Evolutionary conservation across 2,113 vertebrate species (phyloP), one percentile per base, ranked within the genome.

Genomic region (Regulus satrapa): DNA sequence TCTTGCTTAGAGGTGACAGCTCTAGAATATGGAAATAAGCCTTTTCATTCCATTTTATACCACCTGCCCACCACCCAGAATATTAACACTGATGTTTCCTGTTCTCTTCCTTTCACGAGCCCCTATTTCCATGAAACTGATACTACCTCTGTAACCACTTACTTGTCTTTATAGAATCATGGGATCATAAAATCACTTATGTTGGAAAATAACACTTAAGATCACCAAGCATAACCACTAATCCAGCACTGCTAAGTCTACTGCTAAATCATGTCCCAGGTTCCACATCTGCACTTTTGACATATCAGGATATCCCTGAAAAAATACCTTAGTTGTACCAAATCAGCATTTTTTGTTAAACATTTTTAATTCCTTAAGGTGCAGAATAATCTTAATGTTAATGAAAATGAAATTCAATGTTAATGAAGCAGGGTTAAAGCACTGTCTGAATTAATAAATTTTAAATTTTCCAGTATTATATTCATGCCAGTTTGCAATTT

Each of bases 51-150:
- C 19, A 10, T 64, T 28, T 91, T 73, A 36, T 9, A 26, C 6
- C 29, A n/a, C 18, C 18, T 29, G 10, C 16, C 19, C 7, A 3
- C 19, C 0, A 0, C 10, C 48, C 19, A 18, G 25, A 58, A 20
- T 19, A 25, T 51, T 48, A 78, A 43, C 31, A 43, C 7, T 56
- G 24, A 5, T 48, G 4, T 52, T 92, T 85, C 26, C 68, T 25
- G 7, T 32, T 85, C 63, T 24, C 40, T 77, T 77, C 45, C 64
- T 85, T 76, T 63, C 14, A 9, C 38, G n/a, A 68, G 17, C 32
- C 13, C 6, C 19, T 23, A 2, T 34, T 78, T 61, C 41, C 23
- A 9, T 81, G 31, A 24, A 81, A 61, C 26, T 14, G 5, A 15
- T 56, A 12, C 26, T 25, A 2, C 18, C 52, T 67, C 32, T 73